Conservation (phyloP, 2,113 vertebrate species). For the Percopsis transmontana region DNA sequence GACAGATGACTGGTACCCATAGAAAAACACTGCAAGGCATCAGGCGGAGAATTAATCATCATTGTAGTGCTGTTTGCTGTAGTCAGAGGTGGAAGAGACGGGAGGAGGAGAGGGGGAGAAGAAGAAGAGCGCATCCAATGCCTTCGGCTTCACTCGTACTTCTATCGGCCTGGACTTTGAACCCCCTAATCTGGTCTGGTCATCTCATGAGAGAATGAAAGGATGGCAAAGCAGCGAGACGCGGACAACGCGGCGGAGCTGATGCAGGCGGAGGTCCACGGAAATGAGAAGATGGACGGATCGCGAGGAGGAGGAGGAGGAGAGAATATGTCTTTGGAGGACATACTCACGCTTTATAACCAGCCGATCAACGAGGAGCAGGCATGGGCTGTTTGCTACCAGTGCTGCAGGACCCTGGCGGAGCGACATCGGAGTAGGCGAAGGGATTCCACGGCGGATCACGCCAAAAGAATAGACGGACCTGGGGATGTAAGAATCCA, state of each 20-base stretch:
- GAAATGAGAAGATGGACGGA: conserved; percentile 3
- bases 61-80: conserved; percentile 1
- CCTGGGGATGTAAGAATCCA: conserved; percentile 83
- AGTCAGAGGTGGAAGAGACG: background rate
- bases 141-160: conserved; percentile 18
- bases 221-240: conserved; percentile 71
- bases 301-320: conserved; percentile 18
- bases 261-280: conserved; percentile 59
- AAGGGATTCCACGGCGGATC: background rate
- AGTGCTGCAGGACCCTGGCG: conserved; percentile 86
- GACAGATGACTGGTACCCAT: conserved; percentile 31
- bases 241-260: conserved; percentile 52
- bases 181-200: conserved; percentile 36
- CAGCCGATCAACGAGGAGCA: conserved; percentile 98
- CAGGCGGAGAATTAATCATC: background rate
- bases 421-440: conserved; percentile 23
- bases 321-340: conserved; percentile 83
- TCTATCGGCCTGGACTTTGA: conserved; percentile 24
- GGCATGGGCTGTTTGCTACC: conserved; percentile 97
- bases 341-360: conserved; percentile 88
- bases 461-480: conserved; percentile 57
- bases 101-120: background rate
- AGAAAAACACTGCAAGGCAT: conserved; percentile 29
- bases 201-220: conserved; percentile 70
- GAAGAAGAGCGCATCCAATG: conserved; percentile 41